A percentile compares a stretch with the other conserved stretches of the same genome.
Conservation (phyloP, 2,113 vertebrate species). For the Hepsetus odoe region DNA sequence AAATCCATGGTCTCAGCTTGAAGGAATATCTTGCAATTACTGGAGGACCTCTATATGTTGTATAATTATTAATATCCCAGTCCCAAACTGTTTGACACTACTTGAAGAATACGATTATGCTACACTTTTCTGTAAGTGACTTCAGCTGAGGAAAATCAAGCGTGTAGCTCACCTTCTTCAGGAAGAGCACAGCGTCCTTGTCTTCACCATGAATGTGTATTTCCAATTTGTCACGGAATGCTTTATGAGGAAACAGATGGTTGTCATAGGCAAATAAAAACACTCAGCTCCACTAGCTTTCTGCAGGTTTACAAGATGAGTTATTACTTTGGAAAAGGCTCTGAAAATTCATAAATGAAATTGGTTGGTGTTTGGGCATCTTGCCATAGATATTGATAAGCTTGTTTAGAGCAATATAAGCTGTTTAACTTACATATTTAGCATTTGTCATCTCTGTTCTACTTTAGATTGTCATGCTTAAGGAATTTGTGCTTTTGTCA, state of each 20-base stretch:
- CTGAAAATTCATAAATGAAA: slow-evolving; percentile 43
- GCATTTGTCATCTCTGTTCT: neutral
- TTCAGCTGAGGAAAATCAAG: slow-evolving; percentile 35
- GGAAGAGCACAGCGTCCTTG: slow-evolving; percentile 40
- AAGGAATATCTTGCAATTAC: slow-evolving; percentile 68
- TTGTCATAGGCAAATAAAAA: slow-evolving; percentile 43
- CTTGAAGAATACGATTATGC: slow-evolving; percentile 45
- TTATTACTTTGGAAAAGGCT: slow-evolving; percentile 32
- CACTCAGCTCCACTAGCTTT: slow-evolving; percentile 32
- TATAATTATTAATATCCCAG: slow-evolving; percentile 66
- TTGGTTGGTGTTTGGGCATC: slow-evolving; percentile 32
- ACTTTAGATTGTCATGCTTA: neutral
- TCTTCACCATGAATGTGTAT: slow-evolving; percentile 46
- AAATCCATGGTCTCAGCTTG: slow-evolving; percentile 66
- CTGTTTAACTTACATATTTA: slow-evolving; percentile 10
- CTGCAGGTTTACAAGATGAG: slow-evolving; percentile 39
- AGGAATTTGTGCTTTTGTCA: neutral
- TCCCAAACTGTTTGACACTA: slow-evolving; percentile 48
- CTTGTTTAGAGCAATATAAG: slow-evolving; percentile 16
- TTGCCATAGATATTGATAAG: slow-evolving; percentile 11
- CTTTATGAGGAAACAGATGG: slow-evolving; percentile 47
- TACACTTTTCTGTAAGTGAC: slow-evolving; percentile 24
- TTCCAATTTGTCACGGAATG: slow-evolving; percentile 47
- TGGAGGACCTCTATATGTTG: slow-evolving; percentile 58
- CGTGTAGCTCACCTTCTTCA: slow-evolving; percentile 41